Evolutionary conservation across 2,888 invertebrate genomes (phyloP), one percentile per base, ranked within the genome.

Genomic region (Petrolisthes manimaculis): DNA sequence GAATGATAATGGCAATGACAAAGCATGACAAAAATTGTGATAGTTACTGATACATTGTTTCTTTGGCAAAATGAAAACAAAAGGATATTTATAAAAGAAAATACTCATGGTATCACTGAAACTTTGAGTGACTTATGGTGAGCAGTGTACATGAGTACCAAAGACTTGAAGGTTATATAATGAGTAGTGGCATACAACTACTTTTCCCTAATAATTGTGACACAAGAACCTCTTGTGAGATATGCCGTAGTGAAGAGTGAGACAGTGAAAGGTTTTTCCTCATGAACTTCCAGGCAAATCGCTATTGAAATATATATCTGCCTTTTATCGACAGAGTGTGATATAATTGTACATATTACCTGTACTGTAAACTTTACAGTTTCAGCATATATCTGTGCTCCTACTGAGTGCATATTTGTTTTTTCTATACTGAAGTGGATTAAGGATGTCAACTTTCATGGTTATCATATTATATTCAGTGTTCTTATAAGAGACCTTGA

Each of bases 271-370:
- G n/a, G n/a, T 71, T 71, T 71, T 74, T 67, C 79, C 84, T 79
- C 80, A 54, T 84, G 81, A 89, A 89, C 89, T 89, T 89, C 90
- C 90, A 88, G 90, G 86, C 88, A 88, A 83, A 84, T n/a, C 82
- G 86, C 88, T 90, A 84, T 75, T 88, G 88, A 88, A 71, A 71
- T 71, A 61, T 14, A 87, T 89, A 81, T 89, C 87, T 37, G 87
- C 89, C 87, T 89, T 84, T 89, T 84, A 88, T 86, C 90, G 90
- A 88, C 90, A 86, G 86, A 89, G 84, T 89, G 89, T 89, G 89
- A 89, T 89, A 89, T 87, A 89, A 75, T 81, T 89, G 89, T 89
- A 89, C 84, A 89, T 89, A 89, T 87, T 86, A 37, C 37, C 37
- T 37, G 37, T 81, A 81, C 14, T 81, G 75, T 84, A 84, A 84